Conservation (phyloP, 2,888 invertebrate genomes). For the Chrysolina haemoptera region DNA sequence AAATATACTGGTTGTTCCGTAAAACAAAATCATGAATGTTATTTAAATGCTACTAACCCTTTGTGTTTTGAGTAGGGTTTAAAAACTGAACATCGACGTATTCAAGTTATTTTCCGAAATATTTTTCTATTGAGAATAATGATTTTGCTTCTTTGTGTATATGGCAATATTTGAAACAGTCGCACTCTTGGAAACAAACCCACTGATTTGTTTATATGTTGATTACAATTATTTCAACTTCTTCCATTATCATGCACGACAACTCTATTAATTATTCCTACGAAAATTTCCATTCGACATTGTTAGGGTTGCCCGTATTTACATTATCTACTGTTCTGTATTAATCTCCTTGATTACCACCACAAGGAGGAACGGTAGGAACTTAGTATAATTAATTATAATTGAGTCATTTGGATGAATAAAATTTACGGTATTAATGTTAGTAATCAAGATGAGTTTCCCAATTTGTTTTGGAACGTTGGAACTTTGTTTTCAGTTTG, state of each 20-base stretch:
- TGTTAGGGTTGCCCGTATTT: slow-evolving; percentile 3
- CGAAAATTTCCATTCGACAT: slow-evolving; percentile 10
- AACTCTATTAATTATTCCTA: neutral
- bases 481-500: neutral
- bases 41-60: too few species aligned
- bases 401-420: slow-evolving; percentile 7
- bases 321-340: slow-evolving; percentile 8
- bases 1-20: too few species aligned
- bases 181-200: too few species aligned
- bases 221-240: neutral
- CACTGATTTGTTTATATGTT: neutral
- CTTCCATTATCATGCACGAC: neutral
- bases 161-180: too few species aligned
- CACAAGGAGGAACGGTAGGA: slow-evolving; percentile 1
- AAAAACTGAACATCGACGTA: too few species aligned
- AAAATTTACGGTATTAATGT: slow-evolving; percentile 5
- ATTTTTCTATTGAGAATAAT: too few species aligned
- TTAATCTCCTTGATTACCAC: slow-evolving; percentile 7
- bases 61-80: too few species aligned
- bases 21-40: too few species aligned
- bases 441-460: neutral
- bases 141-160: too few species aligned
- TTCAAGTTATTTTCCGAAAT: too few species aligned
- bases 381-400: slow-evolving; percentile 10
- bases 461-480: neutral